These are phyloP conservation scores for Caerostris extrusa DNA, from an alignment of 1,140 invertebrate species.

Conservation along the genomic window DNA sequence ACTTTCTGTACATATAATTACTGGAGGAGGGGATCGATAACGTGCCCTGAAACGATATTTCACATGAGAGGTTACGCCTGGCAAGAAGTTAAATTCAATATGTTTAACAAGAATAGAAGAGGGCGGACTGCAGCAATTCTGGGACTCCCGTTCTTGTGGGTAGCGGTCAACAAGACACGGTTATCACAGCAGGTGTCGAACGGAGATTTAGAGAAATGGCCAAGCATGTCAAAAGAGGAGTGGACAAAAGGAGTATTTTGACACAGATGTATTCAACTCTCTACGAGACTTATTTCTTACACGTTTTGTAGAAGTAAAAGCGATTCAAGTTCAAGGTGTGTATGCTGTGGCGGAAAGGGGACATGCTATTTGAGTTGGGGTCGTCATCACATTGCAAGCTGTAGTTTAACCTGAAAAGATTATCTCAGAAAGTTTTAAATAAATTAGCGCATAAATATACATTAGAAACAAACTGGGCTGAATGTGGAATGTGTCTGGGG, in stretches of 20 bases:
- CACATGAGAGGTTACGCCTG: no score
- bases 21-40: no score
- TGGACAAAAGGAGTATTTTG: slow-evolving; percentile 13
- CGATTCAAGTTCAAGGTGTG: not conserved
- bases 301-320: not conserved
- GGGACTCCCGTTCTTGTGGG: not conserved
- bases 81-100: no score
- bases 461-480: no score
- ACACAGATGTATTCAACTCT: slow-evolving; percentile 36
- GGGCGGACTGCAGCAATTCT: no score
- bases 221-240: not conserved
- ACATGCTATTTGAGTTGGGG: not conserved
- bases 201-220: not conserved
- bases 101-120: no score
- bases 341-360: not conserved
- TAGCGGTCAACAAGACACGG: not conserved
- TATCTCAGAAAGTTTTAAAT: no score
- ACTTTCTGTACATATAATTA: no score
- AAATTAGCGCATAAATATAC: no score
- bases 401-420: not conserved
- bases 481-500: no score
- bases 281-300: slow-evolving; percentile 25
- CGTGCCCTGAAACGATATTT: no score
- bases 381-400: not conserved
- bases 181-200: slow-evolving; percentile 49